A percentile compares a stretch with the other conserved stretches of the same genome.
These are phyloP conservation scores for Sialia sialis DNA, from an alignment of 2,113 vertebrate species.

Conservation along the genomic window DNA sequence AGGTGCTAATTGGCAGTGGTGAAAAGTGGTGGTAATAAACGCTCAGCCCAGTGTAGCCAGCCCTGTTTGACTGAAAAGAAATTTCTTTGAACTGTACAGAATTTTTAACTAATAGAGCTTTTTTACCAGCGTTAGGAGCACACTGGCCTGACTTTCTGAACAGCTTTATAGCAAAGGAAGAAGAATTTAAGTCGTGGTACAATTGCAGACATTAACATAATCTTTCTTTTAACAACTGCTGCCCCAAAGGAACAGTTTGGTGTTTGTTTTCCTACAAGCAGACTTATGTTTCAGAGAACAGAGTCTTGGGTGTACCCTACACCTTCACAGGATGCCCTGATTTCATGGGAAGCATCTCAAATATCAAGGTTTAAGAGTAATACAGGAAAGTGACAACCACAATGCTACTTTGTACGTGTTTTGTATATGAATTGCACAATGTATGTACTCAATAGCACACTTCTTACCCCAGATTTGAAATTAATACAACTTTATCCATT, in stretches of 20 bases:
- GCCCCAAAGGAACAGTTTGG: not conserved
- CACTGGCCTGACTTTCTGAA: not conserved
- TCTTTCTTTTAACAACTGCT: not conserved
- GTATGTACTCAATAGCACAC: not conserved
- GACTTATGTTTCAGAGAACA: not conserved
- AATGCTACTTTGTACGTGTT: not conserved
- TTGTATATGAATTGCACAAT: not conserved
- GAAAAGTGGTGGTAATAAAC: conserved; percentile 56
- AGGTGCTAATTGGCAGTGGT: conserved; percentile 65
- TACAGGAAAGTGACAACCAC: not conserved
- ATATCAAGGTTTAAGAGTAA: not conserved
- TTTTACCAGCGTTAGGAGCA: not conserved
- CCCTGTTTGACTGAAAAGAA: not conserved
- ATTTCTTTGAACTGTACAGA: conserved; percentile 58
- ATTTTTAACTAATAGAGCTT: conserved; percentile 25
- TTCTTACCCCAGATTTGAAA: not conserved
- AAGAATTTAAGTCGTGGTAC: not conserved
- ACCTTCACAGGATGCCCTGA: not conserved
- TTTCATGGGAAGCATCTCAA: conserved; percentile 27
- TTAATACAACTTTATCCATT: not conserved
- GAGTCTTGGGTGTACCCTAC: not conserved
- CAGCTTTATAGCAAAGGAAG: not conserved
- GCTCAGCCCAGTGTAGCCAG: conserved; percentile 11
- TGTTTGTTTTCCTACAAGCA: not conserved
- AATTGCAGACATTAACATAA: not conserved